Percentiles rank a stretch among this genome's conserved stretches.
Conservation (phyloP, 2,113 vertebrate genomes). For the Coptodon bakossiorum region DNA sequence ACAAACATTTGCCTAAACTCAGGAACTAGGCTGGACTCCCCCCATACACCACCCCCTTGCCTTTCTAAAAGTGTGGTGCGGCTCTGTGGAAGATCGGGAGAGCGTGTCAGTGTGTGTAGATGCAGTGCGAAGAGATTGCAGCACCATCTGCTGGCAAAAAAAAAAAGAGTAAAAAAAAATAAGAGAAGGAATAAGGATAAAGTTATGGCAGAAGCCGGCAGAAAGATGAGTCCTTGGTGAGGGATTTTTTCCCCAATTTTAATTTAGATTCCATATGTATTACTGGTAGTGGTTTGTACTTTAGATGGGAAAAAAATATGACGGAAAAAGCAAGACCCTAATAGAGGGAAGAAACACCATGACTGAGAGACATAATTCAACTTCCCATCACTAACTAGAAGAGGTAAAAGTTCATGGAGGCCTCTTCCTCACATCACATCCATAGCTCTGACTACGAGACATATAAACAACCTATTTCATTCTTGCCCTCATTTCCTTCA, state of each 20-base stretch:
- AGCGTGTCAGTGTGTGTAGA: neutral
- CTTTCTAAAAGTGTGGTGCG: neutral
- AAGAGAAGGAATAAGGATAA: neutral
- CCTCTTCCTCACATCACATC: conserved; percentile 51
- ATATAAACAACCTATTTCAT: conserved; percentile 68
- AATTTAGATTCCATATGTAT: neutral
- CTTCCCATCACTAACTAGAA: neutral
- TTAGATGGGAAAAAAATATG: neutral
- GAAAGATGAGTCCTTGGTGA: neutral
- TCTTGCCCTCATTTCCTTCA: conserved; percentile 74
- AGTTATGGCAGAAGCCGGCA: neutral
- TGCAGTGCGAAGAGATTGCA: neutral
- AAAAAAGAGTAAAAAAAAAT: neutral
- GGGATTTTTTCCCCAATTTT: neutral
- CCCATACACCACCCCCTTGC: neutral
- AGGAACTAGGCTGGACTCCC: conserved; percentile 67
- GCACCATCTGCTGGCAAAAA: conserved; percentile 73
- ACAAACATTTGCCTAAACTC: conserved; percentile 83
- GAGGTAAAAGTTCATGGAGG: conserved; percentile 49
- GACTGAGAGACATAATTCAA: neutral
- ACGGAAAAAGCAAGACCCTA: neutral
- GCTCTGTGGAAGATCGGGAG: conserved; percentile 20
- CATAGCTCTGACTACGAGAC: conserved; percentile 54
- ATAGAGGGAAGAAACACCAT: neutral
- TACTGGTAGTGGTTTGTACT: neutral